A percentile compares a stretch with the other conserved stretches of the same genome.
phyloP scores from a whole-genome alignment of 2,113 vertebrate genomes.

The Rhinolophus sinicus region DNA sequence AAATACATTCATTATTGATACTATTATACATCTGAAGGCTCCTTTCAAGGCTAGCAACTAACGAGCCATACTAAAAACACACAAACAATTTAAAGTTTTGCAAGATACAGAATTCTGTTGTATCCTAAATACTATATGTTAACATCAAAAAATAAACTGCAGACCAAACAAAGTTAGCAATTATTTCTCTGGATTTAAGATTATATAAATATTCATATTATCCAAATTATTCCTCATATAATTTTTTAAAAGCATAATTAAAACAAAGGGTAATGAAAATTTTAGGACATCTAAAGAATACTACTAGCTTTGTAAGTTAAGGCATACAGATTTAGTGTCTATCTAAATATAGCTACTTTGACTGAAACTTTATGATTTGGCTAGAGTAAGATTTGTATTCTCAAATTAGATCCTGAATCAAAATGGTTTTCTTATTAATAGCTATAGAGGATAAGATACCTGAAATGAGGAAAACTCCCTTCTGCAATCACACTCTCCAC shows the following conservation, averaged over 20 bases:
- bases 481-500: slow-evolving; percentile 99
- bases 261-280: slow-evolving; percentile 39
- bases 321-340: not conserved
- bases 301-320: not conserved
- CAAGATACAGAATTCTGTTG: slow-evolving; percentile 27
- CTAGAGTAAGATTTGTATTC: slow-evolving; percentile 4
- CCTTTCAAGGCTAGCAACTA: not conserved
- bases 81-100: slow-evolving; percentile 29
- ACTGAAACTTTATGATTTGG: slow-evolving; percentile 30
- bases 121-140: slow-evolving; percentile 20
- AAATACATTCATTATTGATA: not conserved
- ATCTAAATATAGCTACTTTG: not conserved
- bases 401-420: slow-evolving; percentile 39
- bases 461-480: slow-evolving; percentile 99
- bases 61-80: slow-evolving; percentile 45
- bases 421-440: slow-evolving; percentile 49
- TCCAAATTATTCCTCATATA: slow-evolving; percentile 31
- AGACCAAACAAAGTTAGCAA: slow-evolving; percentile 27
- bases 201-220: slow-evolving; percentile 47
- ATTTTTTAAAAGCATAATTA: not conserved
- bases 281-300: not conserved
- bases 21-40: not conserved
- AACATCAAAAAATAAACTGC: slow-evolving; percentile 43
- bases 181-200: slow-evolving; percentile 54
- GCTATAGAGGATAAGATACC: slow-evolving; percentile 85